Evolutionary conservation across 2,113 vertebrate genomes (phyloP), one percentile per base, ranked within the genome.

Genomic region (Pseudopipra pipra): DNA sequence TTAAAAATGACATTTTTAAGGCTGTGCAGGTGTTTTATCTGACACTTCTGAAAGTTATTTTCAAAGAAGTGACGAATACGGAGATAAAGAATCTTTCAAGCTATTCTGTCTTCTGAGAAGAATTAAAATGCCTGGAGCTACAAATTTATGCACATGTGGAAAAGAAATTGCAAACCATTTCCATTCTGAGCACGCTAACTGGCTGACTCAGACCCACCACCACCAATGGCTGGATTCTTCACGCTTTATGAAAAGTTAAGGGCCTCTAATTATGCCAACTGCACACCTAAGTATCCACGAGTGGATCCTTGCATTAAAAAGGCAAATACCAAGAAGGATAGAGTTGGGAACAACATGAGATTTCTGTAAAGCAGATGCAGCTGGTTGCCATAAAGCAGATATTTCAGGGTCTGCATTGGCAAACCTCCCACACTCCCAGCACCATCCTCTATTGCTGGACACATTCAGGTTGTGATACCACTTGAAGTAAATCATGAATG

Each of bases 1-100:
- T 62, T 83, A 52, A 79, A 95, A 85, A 68, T 72, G 74, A 63
- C 46, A 76, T 22, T 71, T 96, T 94, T 84, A 95, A 46, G 73
- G 47, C 52, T 88, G 56, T 33, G 47, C 49, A 81, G 61, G 68
- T 94, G 83, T 92, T 96, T 92, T 93, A 94, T 85, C 85, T 81
- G 41, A 52, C 65, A 87, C 68, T 95, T 87, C 44, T 86, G 76
- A 91, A 93, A 92, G 68, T n/a, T 14, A 63, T 74, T 96, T 90
- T 83, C 72, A 85, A 72, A 90, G 88, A 92, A 55, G 56, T 74
- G 55, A 77, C 0, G 0, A 80, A 89, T 41, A 7, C 5, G 8
- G 63, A 94, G 79, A 94, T 88, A 90, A 90, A 94, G 72, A 66
- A 66, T 59, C 55, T 90, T 85, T 74, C 61, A 65, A 80, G 87